Evolutionary conservation across 2,888 invertebrate genomes (phyloP).

Genomic region (Eupeodes latifasciatus): DNA sequence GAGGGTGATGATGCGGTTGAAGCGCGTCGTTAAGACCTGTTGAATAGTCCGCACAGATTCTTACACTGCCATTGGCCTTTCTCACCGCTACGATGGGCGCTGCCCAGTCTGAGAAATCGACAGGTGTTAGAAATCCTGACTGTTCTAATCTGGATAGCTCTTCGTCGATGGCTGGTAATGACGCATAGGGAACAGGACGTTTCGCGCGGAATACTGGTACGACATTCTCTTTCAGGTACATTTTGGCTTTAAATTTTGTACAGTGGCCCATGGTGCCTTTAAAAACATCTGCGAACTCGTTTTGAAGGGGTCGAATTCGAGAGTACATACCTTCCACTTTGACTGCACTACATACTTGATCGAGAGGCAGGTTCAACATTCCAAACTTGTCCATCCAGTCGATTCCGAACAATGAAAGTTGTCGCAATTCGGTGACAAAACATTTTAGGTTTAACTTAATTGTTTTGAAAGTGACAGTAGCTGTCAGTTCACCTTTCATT

Average conservation of each 20-base stretch:
- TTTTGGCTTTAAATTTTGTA: conserved; percentile 72
- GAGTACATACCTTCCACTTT: not conserved
- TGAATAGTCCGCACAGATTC: conserved; percentile 75
- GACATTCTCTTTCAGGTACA: conserved; percentile 67
- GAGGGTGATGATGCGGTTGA: not conserved
- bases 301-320: conserved; percentile 18
- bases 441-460: not conserved
- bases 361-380: conserved; percentile 28
- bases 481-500: not conserved
- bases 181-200: conserved; percentile 75
- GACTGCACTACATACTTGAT: conserved; percentile 14
- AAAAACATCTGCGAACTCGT: conserved; percentile 61
- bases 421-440: not conserved
- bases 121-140: conserved; percentile 70
- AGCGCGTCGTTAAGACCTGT: conserved; percentile 52
- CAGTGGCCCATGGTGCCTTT: conserved; percentile 56
- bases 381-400: conserved; percentile 30
- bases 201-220: conserved; percentile 68
- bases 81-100: conserved; percentile 69
- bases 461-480: not conserved
- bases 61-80: conserved; percentile 56
- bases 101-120: conserved; percentile 75
- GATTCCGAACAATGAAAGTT: conserved; percentile 31
- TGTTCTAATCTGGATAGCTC: conserved; percentile 66
- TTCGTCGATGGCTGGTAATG: conserved; percentile 58